phyloP scores from a whole-genome alignment of 2,797 vertebrate genomes.

The Erpetoichthys calabaricus region DNA sequence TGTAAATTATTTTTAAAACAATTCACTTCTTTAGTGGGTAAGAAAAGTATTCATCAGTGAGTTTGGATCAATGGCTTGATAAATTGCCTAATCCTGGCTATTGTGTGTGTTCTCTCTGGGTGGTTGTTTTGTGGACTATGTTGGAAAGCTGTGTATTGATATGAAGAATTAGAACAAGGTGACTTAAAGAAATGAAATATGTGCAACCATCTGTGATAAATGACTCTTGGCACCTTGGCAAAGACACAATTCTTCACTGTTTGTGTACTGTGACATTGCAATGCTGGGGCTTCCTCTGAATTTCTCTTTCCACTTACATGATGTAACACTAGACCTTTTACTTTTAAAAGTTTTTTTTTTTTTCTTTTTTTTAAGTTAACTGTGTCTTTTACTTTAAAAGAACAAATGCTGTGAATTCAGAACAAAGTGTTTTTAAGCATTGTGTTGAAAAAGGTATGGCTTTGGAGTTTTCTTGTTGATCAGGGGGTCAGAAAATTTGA shows the following conservation, averaged over 20 bases:
- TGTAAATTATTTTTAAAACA: neutral
- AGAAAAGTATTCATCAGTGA: constrained; percentile 38
- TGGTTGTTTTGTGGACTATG: constrained; percentile 30
- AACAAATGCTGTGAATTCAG: too few relatives aligned
- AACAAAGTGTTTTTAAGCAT: too few relatives aligned
- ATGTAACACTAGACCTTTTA: too few relatives aligned
- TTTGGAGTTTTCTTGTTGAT: too few relatives aligned
- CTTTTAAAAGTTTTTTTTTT: too few relatives aligned
- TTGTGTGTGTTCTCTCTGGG: constrained; percentile 27
- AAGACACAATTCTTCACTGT: neutral
- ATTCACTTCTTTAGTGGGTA: neutral
- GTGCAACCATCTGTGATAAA: constrained; percentile 46
- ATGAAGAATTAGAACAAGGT: constrained; percentile 34
- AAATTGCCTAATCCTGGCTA: constrained; percentile 34
- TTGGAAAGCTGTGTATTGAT: constrained; percentile 47
- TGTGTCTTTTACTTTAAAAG: too few relatives aligned
- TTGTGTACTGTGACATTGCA: too few relatives aligned
- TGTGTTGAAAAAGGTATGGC: too few relatives aligned
- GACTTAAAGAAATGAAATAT: constrained; percentile 49
- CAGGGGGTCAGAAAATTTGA: too few relatives aligned
- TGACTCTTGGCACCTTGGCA: constrained; percentile 22
- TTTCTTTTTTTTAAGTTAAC: too few relatives aligned
- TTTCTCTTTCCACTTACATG: too few relatives aligned
- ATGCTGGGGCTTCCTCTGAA: too few relatives aligned
- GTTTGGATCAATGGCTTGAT: constrained; percentile 52